Evolutionary conservation across 1,140 invertebrate genomes (phyloP), one percentile per base, ranked within the genome.

Genomic region (Drosophila neocordata): DNA sequence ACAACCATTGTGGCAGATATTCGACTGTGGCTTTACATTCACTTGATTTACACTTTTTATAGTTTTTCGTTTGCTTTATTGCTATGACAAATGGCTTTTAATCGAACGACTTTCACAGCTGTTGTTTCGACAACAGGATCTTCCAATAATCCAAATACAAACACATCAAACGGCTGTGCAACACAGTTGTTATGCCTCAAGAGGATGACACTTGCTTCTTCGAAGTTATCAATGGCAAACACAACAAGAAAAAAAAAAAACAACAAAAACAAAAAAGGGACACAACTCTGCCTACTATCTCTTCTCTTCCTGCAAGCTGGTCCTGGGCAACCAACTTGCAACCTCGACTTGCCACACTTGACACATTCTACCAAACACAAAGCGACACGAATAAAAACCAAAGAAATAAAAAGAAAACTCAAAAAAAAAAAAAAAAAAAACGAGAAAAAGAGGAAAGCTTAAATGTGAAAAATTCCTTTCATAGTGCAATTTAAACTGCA

Each of bases 381-480:
- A 34, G 31, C 15, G 27, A 52, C 41, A 58, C 34, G 15, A 48
- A 48, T 20, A 48, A 48, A 18, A 48, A 48, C 41, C 35, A 59
- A 61, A 52, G 57, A 41, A 60, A 24, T 48, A 20, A 22, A 41
- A 58, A 41, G 37, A 35, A 37, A 5, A 34, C 7, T n/a, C n/a
- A n/a, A n/a, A n/a, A 9, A 63, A 58, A 69, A 65, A 41, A 22
- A 38, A 67, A 52, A 13, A 64, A 57, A 48, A 66, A 24, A 31
- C 27, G 27, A 7, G 27, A 70, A 74, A 71, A 77, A 73, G 66
- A 77, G 70, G 83, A 83, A 77, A 73, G 68, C 72, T 82, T 87
- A 83, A 87, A 88, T 88, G 83, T 79, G 69, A 82, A 85, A 83
- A 79, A 79, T 83, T 79, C 79, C 67, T 83, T 87, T 87, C 83